phyloP scores from a whole-genome alignment of 2,888 invertebrate species.

The Volucella bombylans region DNA sequence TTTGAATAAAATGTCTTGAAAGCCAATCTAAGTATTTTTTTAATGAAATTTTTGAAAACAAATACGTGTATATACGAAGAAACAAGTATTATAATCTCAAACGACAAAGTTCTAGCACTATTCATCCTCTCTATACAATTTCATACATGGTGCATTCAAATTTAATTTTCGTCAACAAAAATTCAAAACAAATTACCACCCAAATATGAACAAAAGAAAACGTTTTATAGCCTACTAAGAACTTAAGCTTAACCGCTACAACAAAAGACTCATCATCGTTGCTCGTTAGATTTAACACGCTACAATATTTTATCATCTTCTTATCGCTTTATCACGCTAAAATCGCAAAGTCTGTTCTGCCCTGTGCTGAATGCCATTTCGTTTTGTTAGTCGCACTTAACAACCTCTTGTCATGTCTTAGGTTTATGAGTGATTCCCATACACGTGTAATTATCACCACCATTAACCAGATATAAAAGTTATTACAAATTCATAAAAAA shows the following conservation, averaged over 20 bases:
- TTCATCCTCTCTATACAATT: no score
- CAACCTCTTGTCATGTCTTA: conserved; percentile 36
- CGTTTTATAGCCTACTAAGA: background rate
- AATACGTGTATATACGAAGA: no score
- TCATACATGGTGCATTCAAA: no score
- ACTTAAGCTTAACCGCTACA: background rate
- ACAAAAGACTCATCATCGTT: conserved; percentile 1
- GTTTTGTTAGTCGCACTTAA: background rate
- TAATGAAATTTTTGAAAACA: no score
- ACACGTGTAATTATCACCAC: conserved; percentile 47
- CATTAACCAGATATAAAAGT: conserved; percentile 46
- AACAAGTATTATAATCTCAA: no score
- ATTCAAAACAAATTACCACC: no score
- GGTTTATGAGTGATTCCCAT: conserved; percentile 51
- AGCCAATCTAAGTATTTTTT: no score
- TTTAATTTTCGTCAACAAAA: no score
- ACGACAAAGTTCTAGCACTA: no score
- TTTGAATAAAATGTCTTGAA: no score
- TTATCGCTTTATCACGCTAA: background rate
- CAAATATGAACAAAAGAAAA: background rate
- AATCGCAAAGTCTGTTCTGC: background rate
- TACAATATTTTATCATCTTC: conserved; percentile 5
- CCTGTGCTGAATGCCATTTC: background rate
- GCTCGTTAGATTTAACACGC: background rate
- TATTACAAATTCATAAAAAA: conserved; percentile 39